Conservation (phyloP, 2,888 invertebrate genomes). For the Meiosimyza platycephala region DNA sequence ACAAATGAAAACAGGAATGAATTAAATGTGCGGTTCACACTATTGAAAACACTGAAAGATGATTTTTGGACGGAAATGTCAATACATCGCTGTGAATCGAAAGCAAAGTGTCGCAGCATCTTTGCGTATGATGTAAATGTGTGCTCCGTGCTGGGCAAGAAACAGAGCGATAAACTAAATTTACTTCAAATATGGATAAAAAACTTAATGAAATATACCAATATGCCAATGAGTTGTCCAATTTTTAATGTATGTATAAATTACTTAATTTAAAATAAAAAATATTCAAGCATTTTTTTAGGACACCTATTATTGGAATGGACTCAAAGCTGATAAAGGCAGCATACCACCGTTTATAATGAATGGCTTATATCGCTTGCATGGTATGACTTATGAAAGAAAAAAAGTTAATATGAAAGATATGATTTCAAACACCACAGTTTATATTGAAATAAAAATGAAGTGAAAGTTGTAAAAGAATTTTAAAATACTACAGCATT, state of each 20-base stretch:
- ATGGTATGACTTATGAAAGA: slow-evolving; percentile 25
- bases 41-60: neutral
- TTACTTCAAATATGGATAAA: slow-evolving; percentile 47
- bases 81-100: neutral
- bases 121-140: slow-evolving; percentile 50
- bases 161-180: slow-evolving; percentile 35
- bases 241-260: slow-evolving; percentile 40
- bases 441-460: neutral
- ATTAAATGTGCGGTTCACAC: slow-evolving; percentile 6
- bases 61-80: slow-evolving; percentile 20
- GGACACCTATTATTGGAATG: slow-evolving; percentile 34
- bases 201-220: slow-evolving; percentile 46
- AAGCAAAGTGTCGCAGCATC: slow-evolving; percentile 45
- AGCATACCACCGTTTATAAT: slow-evolving; percentile 33
- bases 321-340: slow-evolving; percentile 15
- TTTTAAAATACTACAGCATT: too few species aligned
- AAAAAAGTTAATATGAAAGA: neutral
- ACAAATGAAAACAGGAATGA: neutral
- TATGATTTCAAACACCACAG: slow-evolving; percentile 21
- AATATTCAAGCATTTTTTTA: neutral
- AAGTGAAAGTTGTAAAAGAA: too few species aligned
- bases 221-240: slow-evolving; percentile 50
- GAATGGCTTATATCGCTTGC: slow-evolving; percentile 24
- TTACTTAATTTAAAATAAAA: neutral
- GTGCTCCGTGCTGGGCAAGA: slow-evolving; percentile 46